A percentile compares a stretch with the other conserved stretches of the same genome.
phyloP scores from a whole-genome alignment of 2,797 vertebrate genomes.

The Crocodylus rhombifer region DNA sequence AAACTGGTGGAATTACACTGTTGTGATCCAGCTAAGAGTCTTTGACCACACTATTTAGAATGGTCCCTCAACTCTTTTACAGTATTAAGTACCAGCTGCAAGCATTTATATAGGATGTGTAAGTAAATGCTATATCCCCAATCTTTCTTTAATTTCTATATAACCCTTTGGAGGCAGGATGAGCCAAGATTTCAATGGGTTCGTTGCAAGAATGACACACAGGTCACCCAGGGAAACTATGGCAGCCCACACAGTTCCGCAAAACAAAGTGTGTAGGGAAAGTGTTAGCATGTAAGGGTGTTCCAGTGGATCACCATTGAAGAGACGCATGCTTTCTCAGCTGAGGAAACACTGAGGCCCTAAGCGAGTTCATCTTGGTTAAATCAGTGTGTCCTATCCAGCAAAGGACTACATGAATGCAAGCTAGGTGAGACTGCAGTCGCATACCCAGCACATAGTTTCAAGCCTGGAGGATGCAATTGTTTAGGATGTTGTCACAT shows the following conservation, averaged over 20 bases:
- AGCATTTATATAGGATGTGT: neutral
- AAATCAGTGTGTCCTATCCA: neutral
- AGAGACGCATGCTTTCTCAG: neutral
- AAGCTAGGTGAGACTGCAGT: neutral
- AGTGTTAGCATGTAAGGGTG: rapidly evolving
- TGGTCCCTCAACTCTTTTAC: neutral
- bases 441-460: neutral
- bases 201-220: neutral
- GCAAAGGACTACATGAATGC: neutral
- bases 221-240: neutral
- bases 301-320: neutral
- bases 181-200: neutral
- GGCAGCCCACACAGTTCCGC: neutral
- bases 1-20: neutral
- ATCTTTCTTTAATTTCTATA: rapidly evolving
- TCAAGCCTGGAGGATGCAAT: neutral
- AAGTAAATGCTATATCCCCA: neutral
- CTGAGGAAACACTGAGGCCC: neutral
- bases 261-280: neutral
- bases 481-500: rapidly evolving
- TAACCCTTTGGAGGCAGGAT: neutral
- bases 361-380: neutral
- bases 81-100: neutral
- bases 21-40: neutral
- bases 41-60: neutral